A percentile compares a stretch with the other conserved stretches of the same genome.
phyloP scores from a whole-genome alignment of 2,888 invertebrate genomes.

The Geotrupes spiniger region DNA sequence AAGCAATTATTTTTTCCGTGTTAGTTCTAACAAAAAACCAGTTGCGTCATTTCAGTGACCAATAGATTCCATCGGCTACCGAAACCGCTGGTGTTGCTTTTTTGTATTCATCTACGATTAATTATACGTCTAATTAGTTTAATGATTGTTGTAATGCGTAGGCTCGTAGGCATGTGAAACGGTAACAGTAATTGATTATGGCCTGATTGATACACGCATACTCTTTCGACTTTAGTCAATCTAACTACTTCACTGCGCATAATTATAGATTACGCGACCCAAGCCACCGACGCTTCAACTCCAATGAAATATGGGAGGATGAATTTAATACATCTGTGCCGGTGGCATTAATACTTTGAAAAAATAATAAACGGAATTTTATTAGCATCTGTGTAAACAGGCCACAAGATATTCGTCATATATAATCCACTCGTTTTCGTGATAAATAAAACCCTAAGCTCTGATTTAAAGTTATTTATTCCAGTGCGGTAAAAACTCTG shows the following conservation, averaged over 20 bases:
- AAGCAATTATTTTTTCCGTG: neutral
- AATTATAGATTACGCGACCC: conserved; percentile 14
- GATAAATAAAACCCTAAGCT: conserved; percentile 18
- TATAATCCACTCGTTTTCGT: conserved; percentile 13
- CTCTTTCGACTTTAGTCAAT: conserved; percentile 13
- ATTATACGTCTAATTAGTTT: conserved; percentile 11
- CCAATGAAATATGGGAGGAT: conserved; percentile 9
- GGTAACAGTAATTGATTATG: conserved; percentile 11
- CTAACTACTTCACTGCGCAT: conserved; percentile 13
- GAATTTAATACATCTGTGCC: neutral
- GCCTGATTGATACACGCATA: conserved; percentile 6
- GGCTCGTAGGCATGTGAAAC: conserved; percentile 6
- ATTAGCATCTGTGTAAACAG: conserved; percentile 17
- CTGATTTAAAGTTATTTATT: conserved; percentile 7
- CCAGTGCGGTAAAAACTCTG: neutral
- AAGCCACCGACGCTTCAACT: conserved; percentile 9
- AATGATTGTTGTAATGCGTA: conserved; percentile 9
- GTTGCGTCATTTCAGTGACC: neutral
- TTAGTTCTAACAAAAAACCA: conserved; percentile 1
- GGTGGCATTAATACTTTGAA: too few species aligned
- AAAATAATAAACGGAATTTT: conserved; percentile 3
- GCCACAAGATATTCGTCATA: conserved; percentile 15
- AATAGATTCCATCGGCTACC: conserved; percentile 2
- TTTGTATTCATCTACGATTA: conserved; percentile 8
- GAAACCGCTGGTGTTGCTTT: conserved; percentile 5